Percentiles rank a stretch among this genome's conserved stretches.
Conservation (phyloP, 2,113 vertebrate genomes). For the Cercopithecus mona region DNA sequence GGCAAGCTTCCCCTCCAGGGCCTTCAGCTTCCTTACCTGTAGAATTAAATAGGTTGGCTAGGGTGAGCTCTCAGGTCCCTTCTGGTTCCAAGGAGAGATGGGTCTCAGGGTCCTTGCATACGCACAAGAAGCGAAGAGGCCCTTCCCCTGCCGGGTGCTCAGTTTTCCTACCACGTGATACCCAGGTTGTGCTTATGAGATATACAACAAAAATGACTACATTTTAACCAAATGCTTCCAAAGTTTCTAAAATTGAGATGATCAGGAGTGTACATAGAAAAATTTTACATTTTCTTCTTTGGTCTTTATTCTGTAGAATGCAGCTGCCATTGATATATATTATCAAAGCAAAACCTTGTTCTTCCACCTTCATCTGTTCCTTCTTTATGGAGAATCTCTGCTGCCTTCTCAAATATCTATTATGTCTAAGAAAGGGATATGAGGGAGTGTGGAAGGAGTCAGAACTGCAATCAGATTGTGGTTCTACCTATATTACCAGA, state of each 20-base stretch:
- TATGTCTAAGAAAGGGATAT: background rate
- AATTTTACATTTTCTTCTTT: background rate
- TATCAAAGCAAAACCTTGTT: background rate
- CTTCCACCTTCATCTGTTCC: background rate
- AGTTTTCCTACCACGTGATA: background rate
- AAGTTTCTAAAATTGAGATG: background rate
- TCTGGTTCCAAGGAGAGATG: background rate
- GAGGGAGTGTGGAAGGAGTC: fast-evolving
- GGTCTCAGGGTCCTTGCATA: background rate
- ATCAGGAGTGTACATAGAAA: background rate
- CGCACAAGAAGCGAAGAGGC: background rate
- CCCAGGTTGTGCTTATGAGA: background rate
- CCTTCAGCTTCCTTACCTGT: background rate
- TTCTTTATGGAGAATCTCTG: background rate
- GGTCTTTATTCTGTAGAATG: background rate
- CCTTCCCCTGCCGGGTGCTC: background rate
- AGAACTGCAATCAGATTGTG: background rate
- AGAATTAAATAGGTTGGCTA: background rate
- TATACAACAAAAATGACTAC: background rate
- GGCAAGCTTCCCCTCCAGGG: background rate
- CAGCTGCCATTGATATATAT: background rate
- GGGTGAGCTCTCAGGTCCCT: background rate
- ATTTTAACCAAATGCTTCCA: background rate
- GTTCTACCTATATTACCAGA: background rate
- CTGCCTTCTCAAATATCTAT: background rate